phyloP scores from a whole-genome alignment of 2,113 vertebrate species.

The Coptodon bakossiorum region DNA sequence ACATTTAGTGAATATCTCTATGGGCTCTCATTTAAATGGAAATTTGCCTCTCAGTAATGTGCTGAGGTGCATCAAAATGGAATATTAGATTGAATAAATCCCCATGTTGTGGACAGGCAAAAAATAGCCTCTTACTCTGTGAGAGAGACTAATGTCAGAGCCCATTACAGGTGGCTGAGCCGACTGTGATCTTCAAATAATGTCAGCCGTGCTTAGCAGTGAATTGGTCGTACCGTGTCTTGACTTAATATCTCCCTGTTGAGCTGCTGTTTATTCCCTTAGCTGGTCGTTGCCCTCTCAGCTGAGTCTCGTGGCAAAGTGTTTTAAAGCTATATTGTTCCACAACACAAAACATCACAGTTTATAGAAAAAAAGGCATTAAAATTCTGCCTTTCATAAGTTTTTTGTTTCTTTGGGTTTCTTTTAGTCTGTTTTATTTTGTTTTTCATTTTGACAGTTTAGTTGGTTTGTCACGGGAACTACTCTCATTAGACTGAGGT shows the following conservation, averaged over 20 bases:
- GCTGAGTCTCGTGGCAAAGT: background rate
- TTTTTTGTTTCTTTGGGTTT: accelerated
- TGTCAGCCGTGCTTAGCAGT: constrained; percentile 18
- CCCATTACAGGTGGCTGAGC: constrained; percentile 22
- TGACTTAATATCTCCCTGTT: constrained; percentile 9
- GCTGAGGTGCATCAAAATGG: constrained; percentile 51
- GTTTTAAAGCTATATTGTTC: background rate
- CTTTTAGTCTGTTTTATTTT: background rate
- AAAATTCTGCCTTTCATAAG: background rate
- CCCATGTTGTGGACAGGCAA: background rate
- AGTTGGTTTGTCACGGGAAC: background rate
- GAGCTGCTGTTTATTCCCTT: constrained; percentile 24
- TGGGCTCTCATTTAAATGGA: constrained; percentile 67
- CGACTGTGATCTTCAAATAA: constrained; percentile 29
- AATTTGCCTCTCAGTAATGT: constrained; percentile 59
- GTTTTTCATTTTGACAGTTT: background rate
- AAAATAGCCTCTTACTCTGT: background rate
- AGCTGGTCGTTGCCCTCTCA: background rate
- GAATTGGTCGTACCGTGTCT: constrained; percentile 12
- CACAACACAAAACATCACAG: background rate
- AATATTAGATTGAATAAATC: constrained; percentile 60
- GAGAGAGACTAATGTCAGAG: constrained; percentile 11
- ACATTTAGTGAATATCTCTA: constrained; percentile 51
- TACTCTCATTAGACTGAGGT: background rate
- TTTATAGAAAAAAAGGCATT: background rate